These are phyloP conservation scores for Brachionus plicatilis DNA, from an alignment of 1,140 invertebrate genomes.

Conservation along the genomic window DNA sequence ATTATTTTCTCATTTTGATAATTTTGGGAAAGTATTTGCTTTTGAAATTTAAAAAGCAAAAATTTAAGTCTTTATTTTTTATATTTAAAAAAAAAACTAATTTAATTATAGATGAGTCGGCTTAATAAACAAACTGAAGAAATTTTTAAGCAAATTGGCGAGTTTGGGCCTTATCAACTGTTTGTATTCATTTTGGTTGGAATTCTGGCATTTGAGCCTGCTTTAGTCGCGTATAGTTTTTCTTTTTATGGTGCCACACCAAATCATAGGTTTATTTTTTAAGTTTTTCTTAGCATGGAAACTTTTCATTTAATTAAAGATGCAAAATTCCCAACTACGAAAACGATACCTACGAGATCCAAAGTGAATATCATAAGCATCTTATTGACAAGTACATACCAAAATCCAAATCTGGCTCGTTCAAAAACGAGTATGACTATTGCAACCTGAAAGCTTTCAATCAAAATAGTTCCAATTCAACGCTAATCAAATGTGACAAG, in stretches of 20 bases:
- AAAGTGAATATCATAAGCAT: background rate
- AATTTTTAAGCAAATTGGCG: background rate
- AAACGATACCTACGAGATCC: constrained; percentile 22
- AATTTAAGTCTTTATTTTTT: background rate
- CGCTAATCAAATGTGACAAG: background rate
- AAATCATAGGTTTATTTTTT: background rate
- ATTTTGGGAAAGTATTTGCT: no score
- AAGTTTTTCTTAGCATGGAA: background rate
- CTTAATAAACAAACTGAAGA: background rate
- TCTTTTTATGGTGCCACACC: constrained; percentile 9
- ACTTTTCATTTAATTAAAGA: background rate
- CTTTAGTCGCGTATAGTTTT: constrained; percentile 2
- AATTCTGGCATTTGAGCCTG: background rate
- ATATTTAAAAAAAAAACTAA: background rate
- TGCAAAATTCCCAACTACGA: background rate
- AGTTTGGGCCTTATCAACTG: background rate
- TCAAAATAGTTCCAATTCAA: background rate
- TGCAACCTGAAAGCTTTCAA: background rate
- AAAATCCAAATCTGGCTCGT: background rate
- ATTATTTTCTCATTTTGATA: no score
- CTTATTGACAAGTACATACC: constrained; percentile 22
- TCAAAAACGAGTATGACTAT: background rate
- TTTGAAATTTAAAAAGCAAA: no score
- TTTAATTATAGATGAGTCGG: background rate
- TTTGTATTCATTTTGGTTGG: background rate